Percentiles rank a stretch among this genome's conserved stretches.
Evolutionary conservation across 2,888 invertebrate genomes (phyloP).

Genomic region (Drosophila nr. medialis): DNA sequence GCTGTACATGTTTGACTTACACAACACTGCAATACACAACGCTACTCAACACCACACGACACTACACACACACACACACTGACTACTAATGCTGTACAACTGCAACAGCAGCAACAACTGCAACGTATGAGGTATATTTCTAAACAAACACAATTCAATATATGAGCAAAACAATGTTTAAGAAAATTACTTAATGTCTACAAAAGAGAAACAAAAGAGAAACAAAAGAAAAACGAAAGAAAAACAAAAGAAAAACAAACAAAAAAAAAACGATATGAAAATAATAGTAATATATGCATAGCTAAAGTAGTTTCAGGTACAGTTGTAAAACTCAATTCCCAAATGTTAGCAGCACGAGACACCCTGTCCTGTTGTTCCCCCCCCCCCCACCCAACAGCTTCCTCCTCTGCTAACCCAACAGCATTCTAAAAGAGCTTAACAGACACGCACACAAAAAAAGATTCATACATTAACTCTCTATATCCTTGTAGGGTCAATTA

Average conservation of each 20-base stretch:
- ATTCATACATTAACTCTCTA: background rate
- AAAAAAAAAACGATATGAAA: constrained; percentile 9
- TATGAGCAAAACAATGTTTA: constrained; percentile 35
- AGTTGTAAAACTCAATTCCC: constrained; percentile 28
- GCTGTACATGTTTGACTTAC: constrained; percentile 34
- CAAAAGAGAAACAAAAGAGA: constrained; percentile 13
- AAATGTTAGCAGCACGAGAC: constrained; percentile 20
- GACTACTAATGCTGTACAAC: constrained; percentile 29
- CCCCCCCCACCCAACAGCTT: background rate
- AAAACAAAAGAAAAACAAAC: constrained; percentile 15
- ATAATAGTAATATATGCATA: constrained; percentile 45
- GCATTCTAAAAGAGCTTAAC: constrained; percentile 52
- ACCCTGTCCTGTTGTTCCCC: constrained; percentile 35
- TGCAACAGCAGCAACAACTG: constrained; percentile 25
- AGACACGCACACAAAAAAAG: constrained; percentile 14
- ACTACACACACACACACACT: constrained; percentile 18
- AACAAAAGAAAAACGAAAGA: constrained; percentile 17
- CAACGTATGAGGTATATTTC: constrained; percentile 13
- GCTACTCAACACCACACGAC: constrained; percentile 16
- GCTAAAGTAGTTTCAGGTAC: constrained; percentile 57
- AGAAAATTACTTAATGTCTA: constrained; percentile 34
- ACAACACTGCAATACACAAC: constrained; percentile 17
- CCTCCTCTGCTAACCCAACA: constrained; percentile 9
- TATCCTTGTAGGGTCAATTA: background rate
- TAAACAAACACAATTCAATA: constrained; percentile 42